Percentiles rank a stretch among this genome's conserved stretches.
phyloP scores from a whole-genome alignment of 1,140 invertebrate species.

The Papilio machaon region DNA sequence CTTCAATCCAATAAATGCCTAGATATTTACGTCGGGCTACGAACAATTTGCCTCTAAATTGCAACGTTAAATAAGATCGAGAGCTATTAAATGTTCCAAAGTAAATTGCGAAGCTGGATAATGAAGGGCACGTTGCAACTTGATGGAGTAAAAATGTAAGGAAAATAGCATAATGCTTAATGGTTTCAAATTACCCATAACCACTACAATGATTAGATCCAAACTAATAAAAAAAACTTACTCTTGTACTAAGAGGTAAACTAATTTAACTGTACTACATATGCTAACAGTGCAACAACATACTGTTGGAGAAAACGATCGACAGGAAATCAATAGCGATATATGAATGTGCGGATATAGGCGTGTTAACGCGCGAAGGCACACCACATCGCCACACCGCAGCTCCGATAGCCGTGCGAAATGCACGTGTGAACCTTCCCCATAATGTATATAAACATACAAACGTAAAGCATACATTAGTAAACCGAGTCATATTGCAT shows the following conservation, averaged over 20 bases:
- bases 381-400: neutral
- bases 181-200: neutral
- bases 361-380: conserved; percentile 32
- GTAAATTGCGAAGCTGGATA: neutral
- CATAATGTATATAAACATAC: conserved; percentile 17
- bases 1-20: neutral
- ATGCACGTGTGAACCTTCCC: conserved; percentile 24
- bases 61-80: neutral
- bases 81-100: conserved; percentile 3
- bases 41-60: neutral
- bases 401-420: conserved; percentile 35
- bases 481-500: conserved; percentile 9
- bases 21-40: neutral
- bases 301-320: conserved; percentile 13
- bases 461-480: neutral
- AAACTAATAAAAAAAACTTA: neutral
- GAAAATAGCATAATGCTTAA: neutral
- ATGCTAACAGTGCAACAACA: neutral
- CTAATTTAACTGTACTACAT: neutral
- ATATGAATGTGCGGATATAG: conserved; percentile 44
- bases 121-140: neutral
- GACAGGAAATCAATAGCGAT: conserved; percentile 30
- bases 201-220: too few species aligned
- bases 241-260: neutral
- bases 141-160: neutral